Base-by-base conservation (phyloP, 1,140 invertebrate species). In the Globodera ellingtonae region DNA sequence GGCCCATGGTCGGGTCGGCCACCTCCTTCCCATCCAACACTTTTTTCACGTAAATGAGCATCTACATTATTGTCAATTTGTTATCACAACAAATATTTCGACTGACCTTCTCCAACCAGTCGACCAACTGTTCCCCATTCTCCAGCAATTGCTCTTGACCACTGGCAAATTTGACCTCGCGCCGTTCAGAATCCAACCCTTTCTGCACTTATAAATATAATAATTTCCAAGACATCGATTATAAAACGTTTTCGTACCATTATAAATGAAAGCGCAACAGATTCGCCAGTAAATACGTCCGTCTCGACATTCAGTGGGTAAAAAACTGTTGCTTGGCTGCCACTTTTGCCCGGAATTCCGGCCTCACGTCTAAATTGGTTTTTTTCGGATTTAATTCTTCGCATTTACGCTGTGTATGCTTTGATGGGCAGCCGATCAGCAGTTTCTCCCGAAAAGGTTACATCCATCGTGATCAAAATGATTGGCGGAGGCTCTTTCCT, bases 201-300 rank as follows among this genome's bases (percentile, higher is more conserved):
- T 82, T 79, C 86, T 87, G 71, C 21, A 88, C 84, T 13, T 84
- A 67, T 24, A 72, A 24, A 84, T 59, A 66, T 24, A 46, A 35
- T 71, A 9, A 65, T 74, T 48, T 66, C 35, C 35, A 35, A 35
- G 8, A 21, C 62, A 10, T 52, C 10, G 47, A 46, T 48, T 7
- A 65, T 3, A 35, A 35, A 3, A 35, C 3, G 35, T 35, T 2
- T 15, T 52, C 13, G 4, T 71, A 84, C 82, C 79, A 59, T 72
- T 15, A 85, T 79, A 82, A 85, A 81, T 21, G 65, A 79, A 69
- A 88, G 72, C 24, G 87, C 87, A 15, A 89, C 86, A 35, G 75
- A 59, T 70, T 88, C 87, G 67, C 86, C 87, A 6, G 82, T 81
- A 72, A 88, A 88, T 0, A 83, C 86, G 72, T 89, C 87, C 70